A percentile compares a stretch with the other conserved stretches of the same genome.
Conservation (phyloP, 2,888 invertebrate species). For the Plebejus melissa region DNA sequence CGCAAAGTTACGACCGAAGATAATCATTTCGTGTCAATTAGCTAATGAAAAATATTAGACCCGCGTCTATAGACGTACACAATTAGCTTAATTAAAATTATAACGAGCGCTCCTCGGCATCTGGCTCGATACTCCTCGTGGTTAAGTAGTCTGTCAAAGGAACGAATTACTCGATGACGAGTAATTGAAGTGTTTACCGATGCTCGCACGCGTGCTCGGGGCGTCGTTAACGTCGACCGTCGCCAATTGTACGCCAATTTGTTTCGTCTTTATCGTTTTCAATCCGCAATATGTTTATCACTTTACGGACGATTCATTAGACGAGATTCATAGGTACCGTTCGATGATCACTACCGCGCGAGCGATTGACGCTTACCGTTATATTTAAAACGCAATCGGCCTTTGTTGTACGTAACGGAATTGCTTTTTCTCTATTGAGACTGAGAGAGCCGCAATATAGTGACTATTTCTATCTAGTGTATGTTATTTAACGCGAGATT, state of each 20-base stretch:
- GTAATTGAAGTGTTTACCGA: conserved; percentile 28
- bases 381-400: neutral
- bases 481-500: conserved; percentile 20
- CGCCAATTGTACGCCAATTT: conserved; percentile 15
- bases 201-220: neutral
- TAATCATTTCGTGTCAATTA: conserved; percentile 76
- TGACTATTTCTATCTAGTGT: conserved; percentile 9
- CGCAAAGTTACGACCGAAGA: conserved; percentile 66
- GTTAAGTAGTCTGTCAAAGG: conserved; percentile 31
- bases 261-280: conserved; percentile 21
- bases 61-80: conserved; percentile 46
- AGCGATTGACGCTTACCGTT: neutral
- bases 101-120: conserved; percentile 61
- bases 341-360: neutral
- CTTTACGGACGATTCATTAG: conserved; percentile 9
- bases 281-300: conserved; percentile 10
- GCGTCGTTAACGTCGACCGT: conserved; percentile 13
- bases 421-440: neutral
- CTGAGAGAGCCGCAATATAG: neutral
- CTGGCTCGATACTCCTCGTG: conserved; percentile 52
- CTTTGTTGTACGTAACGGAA: neutral
- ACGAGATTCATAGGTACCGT: neutral
- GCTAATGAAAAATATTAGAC: conserved; percentile 77
- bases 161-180: conserved; percentile 28
- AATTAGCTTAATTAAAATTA: conserved; percentile 70